These are phyloP conservation scores for Schizopygopsis pylzovi DNA, from an alignment of 2,797 vertebrate species.

Conservation along the genomic window DNA sequence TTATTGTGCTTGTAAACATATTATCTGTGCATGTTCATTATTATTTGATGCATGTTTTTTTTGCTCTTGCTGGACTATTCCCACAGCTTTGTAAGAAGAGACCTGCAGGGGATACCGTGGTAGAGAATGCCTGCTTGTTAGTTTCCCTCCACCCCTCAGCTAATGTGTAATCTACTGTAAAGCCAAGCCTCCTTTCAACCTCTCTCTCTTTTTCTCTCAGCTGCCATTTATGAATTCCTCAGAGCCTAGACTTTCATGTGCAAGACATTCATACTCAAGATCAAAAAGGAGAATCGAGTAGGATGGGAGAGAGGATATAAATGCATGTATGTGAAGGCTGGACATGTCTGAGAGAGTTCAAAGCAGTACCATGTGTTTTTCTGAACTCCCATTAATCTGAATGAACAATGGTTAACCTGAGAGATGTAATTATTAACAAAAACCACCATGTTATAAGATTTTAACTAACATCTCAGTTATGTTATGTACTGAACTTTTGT, in stretches of 20 bases:
- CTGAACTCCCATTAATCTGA: conserved; percentile 4
- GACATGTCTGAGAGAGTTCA: conserved; percentile 28
- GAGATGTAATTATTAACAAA: conserved; percentile 59
- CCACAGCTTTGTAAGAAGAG: conserved; percentile 45
- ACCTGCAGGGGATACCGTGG: conserved; percentile 41
- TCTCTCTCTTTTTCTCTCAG: conserved; percentile 28
- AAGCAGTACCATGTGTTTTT: conserved; percentile 2
- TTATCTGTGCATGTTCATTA: not conserved
- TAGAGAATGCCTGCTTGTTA: conserved; percentile 49
- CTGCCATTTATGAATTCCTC: conserved; percentile 60
- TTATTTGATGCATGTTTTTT: conserved; percentile 10
- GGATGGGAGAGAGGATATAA: not conserved
- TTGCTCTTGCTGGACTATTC: conserved; percentile 39
- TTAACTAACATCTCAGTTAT: conserved; percentile 9
- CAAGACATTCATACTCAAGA: conserved; percentile 47
- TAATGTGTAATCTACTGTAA: conserved; percentile 61
- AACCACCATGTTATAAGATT: conserved; percentile 46
- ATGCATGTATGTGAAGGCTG: not conserved
- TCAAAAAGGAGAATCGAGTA: conserved; percentile 39
- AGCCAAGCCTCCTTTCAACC: conserved; percentile 39
- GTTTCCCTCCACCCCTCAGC: conserved; percentile 51
- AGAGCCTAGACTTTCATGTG: conserved; percentile 56
- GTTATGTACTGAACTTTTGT: conserved; percentile 21
- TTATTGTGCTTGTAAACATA: not conserved
- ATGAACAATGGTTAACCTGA: conserved; percentile 57